A percentile compares a stretch with the other conserved stretches of the same genome.
These are phyloP conservation scores for Phytoseiulus persimilis DNA, from an alignment of 2,888 invertebrate species.

Conservation along the genomic window DNA sequence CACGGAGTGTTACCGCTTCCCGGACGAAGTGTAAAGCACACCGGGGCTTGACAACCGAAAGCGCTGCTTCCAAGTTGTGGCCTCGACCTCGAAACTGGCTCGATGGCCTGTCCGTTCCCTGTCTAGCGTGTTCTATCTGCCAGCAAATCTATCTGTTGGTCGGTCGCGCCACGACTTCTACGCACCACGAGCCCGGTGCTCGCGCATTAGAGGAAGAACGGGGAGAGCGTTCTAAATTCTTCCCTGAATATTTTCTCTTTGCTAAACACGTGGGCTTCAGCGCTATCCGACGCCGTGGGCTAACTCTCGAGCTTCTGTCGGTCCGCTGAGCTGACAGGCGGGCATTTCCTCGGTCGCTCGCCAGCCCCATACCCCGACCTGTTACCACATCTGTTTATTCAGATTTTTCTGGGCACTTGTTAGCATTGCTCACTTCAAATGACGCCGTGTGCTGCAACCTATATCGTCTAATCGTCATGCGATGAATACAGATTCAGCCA, in stretches of 20 bases:
- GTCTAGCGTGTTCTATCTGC: background rate
- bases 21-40: background rate
- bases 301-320: background rate
- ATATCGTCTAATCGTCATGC: no score
- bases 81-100: background rate
- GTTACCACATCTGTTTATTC: background rate
- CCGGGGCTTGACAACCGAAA: background rate
- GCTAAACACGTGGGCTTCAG: background rate
- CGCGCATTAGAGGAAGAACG: background rate
- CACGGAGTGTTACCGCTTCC: background rate
- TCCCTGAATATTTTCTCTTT: background rate
- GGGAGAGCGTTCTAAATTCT: background rate
- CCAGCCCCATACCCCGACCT: background rate
- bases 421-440: background rate
- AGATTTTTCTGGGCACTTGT: background rate
- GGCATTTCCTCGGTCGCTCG: background rate
- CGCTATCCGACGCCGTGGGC: background rate
- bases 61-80: background rate
- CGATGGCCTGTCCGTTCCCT: background rate
- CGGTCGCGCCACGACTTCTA: background rate
- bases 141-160: background rate
- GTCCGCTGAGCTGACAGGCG: background rate
- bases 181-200: background rate
- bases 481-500: no score
- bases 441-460: no score